Evolutionary conservation across 1,140 invertebrate species (phyloP).

Genomic region (Trialeurodes vaporariorum): DNA sequence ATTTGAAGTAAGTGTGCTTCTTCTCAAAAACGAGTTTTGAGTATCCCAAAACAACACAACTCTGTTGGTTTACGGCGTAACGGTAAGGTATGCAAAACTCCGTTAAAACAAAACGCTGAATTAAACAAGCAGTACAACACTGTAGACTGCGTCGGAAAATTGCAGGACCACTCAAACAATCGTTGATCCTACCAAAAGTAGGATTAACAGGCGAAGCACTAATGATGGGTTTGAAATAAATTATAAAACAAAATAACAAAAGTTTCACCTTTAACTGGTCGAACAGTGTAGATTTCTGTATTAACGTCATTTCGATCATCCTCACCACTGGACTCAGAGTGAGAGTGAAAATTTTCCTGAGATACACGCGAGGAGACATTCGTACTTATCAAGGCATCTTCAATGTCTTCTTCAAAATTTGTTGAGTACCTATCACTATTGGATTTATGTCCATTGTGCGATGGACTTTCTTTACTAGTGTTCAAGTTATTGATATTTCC

Average conservation of each 20-base stretch:
- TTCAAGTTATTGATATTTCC: neutral
- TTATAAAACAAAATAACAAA: slow-evolving; percentile 14
- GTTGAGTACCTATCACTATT: slow-evolving; percentile 13
- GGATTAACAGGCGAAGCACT: no score
- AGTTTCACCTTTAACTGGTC: slow-evolving; percentile 5
- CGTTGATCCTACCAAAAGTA: no score
- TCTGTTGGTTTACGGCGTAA: no score
- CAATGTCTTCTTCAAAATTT: slow-evolving; percentile 15
- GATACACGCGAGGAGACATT: slow-evolving; percentile 10
- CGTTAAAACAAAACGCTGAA: no score
- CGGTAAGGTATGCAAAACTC: no score
- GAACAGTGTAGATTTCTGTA: slow-evolving; percentile 10
- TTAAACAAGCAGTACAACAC: no score
- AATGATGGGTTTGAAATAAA: no score
- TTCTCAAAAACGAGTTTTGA: no score
- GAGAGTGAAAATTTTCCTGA: neutral
- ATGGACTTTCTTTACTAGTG: neutral
- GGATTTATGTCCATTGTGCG: neutral
- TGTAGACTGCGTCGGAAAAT: no score
- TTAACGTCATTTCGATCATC: slow-evolving; percentile 7
- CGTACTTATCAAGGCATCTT: slow-evolving; percentile 8
- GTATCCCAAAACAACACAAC: no score
- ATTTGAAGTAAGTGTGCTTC: no score
- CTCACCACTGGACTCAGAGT: slow-evolving; percentile 1
- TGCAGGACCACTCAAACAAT: no score